Conservation (phyloP, 1,140 invertebrate genomes). For the Drosophila hydei region DNA sequence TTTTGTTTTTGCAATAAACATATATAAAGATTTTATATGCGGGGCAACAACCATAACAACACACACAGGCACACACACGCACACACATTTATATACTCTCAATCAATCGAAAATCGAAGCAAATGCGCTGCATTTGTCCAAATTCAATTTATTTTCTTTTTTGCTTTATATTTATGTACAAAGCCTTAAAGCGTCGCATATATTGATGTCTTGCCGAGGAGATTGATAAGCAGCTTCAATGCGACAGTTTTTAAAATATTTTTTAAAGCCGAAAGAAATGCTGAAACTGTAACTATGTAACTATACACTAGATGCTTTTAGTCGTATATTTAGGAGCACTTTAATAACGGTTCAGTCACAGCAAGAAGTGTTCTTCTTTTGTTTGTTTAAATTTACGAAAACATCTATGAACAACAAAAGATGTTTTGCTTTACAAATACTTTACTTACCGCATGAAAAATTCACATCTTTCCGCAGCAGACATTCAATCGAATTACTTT, state of each 20-base stretch:
- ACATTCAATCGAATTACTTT: not conserved
- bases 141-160: conserved; percentile 52
- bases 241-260: not conserved
- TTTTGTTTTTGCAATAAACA: conserved; percentile 75
- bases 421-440: not conserved
- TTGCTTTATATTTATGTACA: conserved; percentile 26
- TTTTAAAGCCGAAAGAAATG: not conserved
- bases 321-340: too few species aligned
- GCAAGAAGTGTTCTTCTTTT: too few species aligned
- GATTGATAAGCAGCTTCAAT: conserved; percentile 10
- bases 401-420: too few species aligned
- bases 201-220: conserved; percentile 28
- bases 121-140: conserved; percentile 62
- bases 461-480: not conserved
- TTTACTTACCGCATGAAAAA: not conserved
- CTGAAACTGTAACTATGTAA: not conserved
- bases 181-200: conserved; percentile 49
- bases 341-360: too few species aligned
- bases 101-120: conserved; percentile 63
- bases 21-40: conserved; percentile 57
- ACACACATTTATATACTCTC: conserved; percentile 60
- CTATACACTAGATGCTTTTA: too few species aligned
- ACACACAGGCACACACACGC: conserved; percentile 24
- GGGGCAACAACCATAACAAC: conserved; percentile 56
- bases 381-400: too few species aligned